phyloP scores from a whole-genome alignment of 2,888 invertebrate species.

The Helicoverpa assulta region DNA sequence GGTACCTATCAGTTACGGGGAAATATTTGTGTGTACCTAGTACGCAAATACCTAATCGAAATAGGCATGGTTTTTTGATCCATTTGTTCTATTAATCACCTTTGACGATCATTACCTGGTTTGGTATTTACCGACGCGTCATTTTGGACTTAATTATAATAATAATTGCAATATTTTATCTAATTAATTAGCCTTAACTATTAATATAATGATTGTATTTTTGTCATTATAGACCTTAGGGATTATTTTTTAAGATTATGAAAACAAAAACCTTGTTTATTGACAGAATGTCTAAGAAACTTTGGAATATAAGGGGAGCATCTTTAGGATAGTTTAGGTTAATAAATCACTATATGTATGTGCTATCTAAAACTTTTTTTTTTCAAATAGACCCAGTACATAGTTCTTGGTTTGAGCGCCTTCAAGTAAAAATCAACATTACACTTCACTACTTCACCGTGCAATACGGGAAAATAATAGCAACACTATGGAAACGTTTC shows the following conservation, averaged over 20 bases:
- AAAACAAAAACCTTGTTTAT: no score
- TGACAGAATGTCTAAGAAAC: no score
- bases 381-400: not conserved
- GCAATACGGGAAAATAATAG: not conserved
- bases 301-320: no score
- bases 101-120: not conserved
- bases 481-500: conserved; percentile 7
- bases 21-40: not conserved
- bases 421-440: no score
- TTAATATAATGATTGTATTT: no score
- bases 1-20: not conserved
- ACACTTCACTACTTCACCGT: no score
- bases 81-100: not conserved
- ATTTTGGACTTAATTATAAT: not conserved
- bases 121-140: conserved; percentile 1
- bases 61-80: not conserved
- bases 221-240: no score
- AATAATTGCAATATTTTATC: not conserved
- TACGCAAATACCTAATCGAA: not conserved
- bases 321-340: no score
- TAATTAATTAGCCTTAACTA: no score
- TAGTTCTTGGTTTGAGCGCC: no score
- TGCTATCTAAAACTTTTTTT: not conserved
- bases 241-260: no score
- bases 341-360: no score